Evolutionary conservation across 2,797 vertebrate genomes (phyloP), one percentile per base, ranked within the genome.

Genomic region (Choloepus didactylus): DNA sequence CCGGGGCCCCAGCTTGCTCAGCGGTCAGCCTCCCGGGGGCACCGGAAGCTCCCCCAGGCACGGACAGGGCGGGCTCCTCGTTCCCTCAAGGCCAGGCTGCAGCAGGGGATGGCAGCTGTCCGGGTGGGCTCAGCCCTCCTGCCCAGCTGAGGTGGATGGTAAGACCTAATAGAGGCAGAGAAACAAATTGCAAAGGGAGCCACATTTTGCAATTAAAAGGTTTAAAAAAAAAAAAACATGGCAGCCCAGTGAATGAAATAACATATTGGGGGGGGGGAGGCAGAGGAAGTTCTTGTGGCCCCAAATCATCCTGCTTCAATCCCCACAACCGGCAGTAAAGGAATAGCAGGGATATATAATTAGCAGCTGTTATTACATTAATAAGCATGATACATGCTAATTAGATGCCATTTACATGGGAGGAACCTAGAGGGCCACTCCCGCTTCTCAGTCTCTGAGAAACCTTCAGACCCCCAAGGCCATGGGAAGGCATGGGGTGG

Each of bases 281-380:
- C 3, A 21, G 51, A 23, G 49, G 25, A 27, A 23, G 67, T 9
- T 94, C 97, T 95, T 56, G 93, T 18, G 9, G 70, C 72, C 79
- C 91, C 35, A 3, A 89, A 85, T 95, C 95, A 89, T 87, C 67
- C 38, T 46, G 25, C 89, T 96, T 96, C 93, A 93, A 69, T 95
- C 97, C 94, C 93, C 82, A 92, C 96, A 93, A 93, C 94, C 25
- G 83, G 94, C 89, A 96, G 89, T 89, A 64, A 95, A 95, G 96
- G 70, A 93, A 96, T 75, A 96, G 96, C 77, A 11, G 54, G 87
- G 95, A 93, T 89, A 91, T 89, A 92, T 96, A 96, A 98, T 98
- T 97, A 98, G 95, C 97, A 95, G 95, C 75, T 90, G 85, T 96
- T 96, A 97, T 87, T 96, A 94, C 93, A 95, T 97, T 96, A 97